These are phyloP conservation scores for Dasysyrphus albostriatus DNA, from an alignment of 2,888 invertebrate genomes.

Conservation along the genomic window DNA sequence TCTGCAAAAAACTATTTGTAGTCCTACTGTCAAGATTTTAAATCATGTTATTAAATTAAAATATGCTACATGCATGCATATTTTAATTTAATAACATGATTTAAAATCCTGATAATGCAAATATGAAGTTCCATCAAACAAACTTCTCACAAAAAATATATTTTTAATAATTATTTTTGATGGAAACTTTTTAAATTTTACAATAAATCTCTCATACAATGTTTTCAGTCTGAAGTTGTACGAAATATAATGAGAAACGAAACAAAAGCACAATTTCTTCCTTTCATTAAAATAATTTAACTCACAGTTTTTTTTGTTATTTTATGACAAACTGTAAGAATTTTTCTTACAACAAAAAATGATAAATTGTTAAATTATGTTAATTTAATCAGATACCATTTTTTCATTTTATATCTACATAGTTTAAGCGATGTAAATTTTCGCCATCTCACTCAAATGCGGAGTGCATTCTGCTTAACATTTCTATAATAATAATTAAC, in stretches of 20 bases:
- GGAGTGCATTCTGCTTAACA: conserved; percentile 24
- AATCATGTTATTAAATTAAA: too few species aligned
- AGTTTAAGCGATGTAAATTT: conserved; percentile 21
- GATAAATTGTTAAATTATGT: conserved; percentile 18
- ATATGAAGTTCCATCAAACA: too few species aligned
- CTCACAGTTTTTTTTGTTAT: background rate
- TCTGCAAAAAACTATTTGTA: too few species aligned
- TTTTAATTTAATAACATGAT: too few species aligned
- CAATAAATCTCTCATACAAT: too few species aligned
- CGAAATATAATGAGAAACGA: background rate
- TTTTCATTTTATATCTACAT: background rate
- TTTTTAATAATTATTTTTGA: too few species aligned
- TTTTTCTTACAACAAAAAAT: conserved; percentile 1
- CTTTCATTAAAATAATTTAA: background rate
- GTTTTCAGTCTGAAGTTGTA: background rate
- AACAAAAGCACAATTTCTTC: background rate
- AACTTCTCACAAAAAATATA: too few species aligned
- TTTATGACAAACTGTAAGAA: background rate
- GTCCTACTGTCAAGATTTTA: too few species aligned
- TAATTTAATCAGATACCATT: conserved; percentile 28
- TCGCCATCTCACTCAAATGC: conserved; percentile 8
- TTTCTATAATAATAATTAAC: conserved; percentile 33
- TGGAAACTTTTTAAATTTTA: background rate
- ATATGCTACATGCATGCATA: too few species aligned
- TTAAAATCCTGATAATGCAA: too few species aligned